Base-by-base conservation (phyloP, 2,113 vertebrate species). In the Pseudopodoces humilis region DNA sequence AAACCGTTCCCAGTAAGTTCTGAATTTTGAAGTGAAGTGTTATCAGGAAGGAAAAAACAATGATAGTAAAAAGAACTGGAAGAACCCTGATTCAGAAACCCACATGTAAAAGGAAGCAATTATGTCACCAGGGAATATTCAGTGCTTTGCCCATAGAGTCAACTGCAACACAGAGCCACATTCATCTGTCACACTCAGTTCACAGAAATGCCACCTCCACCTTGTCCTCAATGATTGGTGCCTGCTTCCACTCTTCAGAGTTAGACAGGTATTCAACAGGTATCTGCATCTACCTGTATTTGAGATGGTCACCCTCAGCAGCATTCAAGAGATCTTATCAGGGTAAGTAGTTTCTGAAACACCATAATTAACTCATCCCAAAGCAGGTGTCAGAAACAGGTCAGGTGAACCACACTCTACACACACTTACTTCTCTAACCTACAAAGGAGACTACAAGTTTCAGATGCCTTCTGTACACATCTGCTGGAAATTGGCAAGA, bases 371-470 rank as follows among this genome's bases (percentile, higher is more conserved):
- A 55, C 71, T 88, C 75, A 49, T 50, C 27, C 59, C 11, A 2
- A 81, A 75, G 72, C 76, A 94, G 65, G 60, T 88, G 94, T 93
- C 83, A 93, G 10, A 83, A 90, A 6, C 70, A 86, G 67, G 83
- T 86, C 94, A 95, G 71, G 80, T 80, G 27, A 92, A 74, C 71
- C 64, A 58, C n/a, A 39, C 20, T 72, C 19, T 17, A 62, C 30
- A 53, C 7, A 28, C 33, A 53, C 31, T 53, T 58, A 41, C 8
- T 86, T 82, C 76, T 76, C 58, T 83, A 70, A 46, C 35, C 56
- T 78, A 67, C 47, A 68, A 44, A 74, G 53, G 7, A 41, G 5
- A 50, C 49, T 83, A 3, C 25, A 63, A 88, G 14, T 47, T 80
- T 59, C 53, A 83, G 43, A 19, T 56, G 27, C 22, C 75, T 72